Conservation (phyloP, 2,797 vertebrate species). For the Tenualosa thibaudeaui region DNA sequence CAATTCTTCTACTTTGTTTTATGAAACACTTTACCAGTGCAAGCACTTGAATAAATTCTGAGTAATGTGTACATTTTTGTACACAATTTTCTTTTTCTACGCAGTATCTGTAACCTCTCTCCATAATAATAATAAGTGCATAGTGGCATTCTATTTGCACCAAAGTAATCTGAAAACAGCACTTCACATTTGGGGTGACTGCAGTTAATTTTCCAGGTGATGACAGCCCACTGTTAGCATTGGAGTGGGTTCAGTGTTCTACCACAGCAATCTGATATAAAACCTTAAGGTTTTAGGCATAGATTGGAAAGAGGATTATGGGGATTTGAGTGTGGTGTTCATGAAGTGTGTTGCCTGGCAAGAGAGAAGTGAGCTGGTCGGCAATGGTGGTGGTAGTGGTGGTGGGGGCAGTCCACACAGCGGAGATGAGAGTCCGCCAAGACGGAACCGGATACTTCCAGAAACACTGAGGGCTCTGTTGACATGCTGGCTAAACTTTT, state of each 20-base stretch:
- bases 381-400: neutral
- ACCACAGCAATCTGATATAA: neutral
- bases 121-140: neutral
- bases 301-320: slow-evolving; percentile 32
- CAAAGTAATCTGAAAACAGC: neutral
- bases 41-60: neutral
- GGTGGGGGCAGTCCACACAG: slow-evolving; percentile 41
- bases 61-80: neutral
- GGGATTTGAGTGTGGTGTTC: slow-evolving; percentile 37
- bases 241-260: neutral
- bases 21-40: neutral
- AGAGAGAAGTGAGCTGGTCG: slow-evolving; percentile 27
- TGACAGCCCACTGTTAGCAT: neutral
- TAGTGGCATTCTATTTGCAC: neutral
- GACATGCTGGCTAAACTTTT: neutral
- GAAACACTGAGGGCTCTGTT: neutral
- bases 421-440: slow-evolving; percentile 32
- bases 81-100: neutral
- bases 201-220: neutral
- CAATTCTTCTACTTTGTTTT: neutral
- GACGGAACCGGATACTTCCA: neutral
- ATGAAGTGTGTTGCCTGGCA: slow-evolving; percentile 24
- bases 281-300: neutral
- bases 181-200: neutral
- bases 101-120: neutral